Evolutionary conservation across 2,888 invertebrate genomes (phyloP).

Genomic region (Dysmachus trigonus): DNA sequence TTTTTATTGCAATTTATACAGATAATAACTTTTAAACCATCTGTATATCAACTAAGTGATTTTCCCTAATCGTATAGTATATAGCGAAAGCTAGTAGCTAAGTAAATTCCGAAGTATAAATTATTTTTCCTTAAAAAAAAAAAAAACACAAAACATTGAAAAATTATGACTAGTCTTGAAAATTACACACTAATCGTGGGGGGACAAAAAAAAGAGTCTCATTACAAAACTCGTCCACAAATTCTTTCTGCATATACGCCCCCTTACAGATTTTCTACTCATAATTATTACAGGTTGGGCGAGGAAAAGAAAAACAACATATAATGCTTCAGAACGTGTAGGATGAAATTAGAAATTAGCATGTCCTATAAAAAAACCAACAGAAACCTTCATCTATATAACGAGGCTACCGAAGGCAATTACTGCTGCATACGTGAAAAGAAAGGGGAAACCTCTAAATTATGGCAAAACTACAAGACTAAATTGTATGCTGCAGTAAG

Average conservation of each 20-base stretch:
- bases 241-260: neutral
- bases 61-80: no score
- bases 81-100: no score
- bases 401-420: neutral
- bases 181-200: no score
- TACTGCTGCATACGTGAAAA: neutral
- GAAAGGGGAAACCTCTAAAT: neutral
- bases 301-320: neutral
- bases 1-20: no score
- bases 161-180: no score
- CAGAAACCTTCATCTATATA: neutral
- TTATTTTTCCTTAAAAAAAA: no score
- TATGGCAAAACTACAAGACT: neutral
- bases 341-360: neutral
- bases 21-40: no score
- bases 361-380: neutral
- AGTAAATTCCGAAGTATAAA: no score
- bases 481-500: neutral
- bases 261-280: neutral
- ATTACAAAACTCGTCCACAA: no score
- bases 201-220: no score
- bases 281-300: neutral
- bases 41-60: no score
- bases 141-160: no score
- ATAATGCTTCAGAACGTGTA: neutral